These are phyloP conservation scores for Emys orbicularis DNA, from an alignment of 2,797 vertebrate genomes.

Conservation along the genomic window DNA sequence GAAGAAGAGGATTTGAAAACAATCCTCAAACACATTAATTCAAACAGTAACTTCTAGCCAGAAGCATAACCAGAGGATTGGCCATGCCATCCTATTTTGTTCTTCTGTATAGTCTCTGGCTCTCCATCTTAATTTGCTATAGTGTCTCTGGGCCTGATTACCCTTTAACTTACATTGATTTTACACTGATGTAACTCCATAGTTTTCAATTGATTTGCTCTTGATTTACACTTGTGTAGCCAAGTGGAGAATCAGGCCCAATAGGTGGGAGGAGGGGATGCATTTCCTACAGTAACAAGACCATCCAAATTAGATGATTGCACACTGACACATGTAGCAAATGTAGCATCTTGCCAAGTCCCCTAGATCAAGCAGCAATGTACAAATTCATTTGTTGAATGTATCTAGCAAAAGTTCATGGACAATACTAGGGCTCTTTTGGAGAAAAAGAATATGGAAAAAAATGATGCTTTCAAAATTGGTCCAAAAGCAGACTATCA, in stretches of 20 bases:
- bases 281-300: not conserved
- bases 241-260: not conserved
- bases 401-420: not conserved
- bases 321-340: not conserved
- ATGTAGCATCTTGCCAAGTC: not conserved
- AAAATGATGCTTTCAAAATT: slow-evolving; percentile 7
- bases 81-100: not conserved
- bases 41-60: not conserved
- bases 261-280: not conserved
- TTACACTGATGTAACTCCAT: not conserved
- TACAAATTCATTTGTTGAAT: not conserved
- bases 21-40: not conserved
- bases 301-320: not conserved
- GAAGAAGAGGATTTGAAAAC: not conserved
- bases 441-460: not conserved
- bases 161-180: not conserved
- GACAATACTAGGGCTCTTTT: not conserved
- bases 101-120: not conserved
- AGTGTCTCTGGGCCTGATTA: not conserved
- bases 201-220: not conserved
- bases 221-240: not conserved
- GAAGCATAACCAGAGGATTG: not conserved
- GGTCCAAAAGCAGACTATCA: slow-evolving; percentile 1
- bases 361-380: not conserved
- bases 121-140: not conserved